Base-by-base conservation (phyloP, 2,113 vertebrate species). In the Heloderma charlesbogerti region DNA sequence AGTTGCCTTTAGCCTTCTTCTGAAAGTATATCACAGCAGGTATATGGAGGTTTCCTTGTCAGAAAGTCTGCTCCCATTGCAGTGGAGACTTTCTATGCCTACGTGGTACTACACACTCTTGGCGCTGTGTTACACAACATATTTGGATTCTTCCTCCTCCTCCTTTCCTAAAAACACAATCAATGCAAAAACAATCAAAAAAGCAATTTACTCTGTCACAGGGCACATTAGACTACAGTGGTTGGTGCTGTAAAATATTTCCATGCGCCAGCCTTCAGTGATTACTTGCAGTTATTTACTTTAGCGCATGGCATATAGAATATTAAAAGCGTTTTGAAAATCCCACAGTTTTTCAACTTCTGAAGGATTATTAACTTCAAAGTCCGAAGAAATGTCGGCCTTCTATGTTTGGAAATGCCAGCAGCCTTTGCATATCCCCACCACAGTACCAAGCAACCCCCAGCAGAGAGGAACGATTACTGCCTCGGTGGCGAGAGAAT, bases 351-450 rank as follows among this genome's bases (percentile, higher is more conserved):
- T 98, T 97, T 97, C 95, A 98, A 98, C 97, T 98, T 98, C 98
- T 98, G 97, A 98, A 98, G 98, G 98, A 98, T 99, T 98, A 99
- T 98, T 98, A 98, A 98, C 98, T 98, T 99, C 98, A 99, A 99
- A 99, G 98, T 98, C 97, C 97, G 96, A 97, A 98, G 98, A 99
- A 99, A 99, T 99, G 99, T 98, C 98, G 97, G 95, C 97, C 97
- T 98, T 97, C 98, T 98, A 98, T 98, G 98, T 98, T 98, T 98
- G 98, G 98, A 99, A 99, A 99, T 98, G 98, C 98, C 98, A 99
- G 97, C 95, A 98, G 98, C 97, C 97, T 97, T 98, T 98, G 98
- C 98, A 98, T 98, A 98, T 98, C 97, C 97, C 95, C 94, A 97
- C 95, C 94, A 90, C 96, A 97, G 95, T 94, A 97, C 97, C 97